Evolutionary conservation across 2,888 invertebrate genomes (phyloP).

Genomic region (Pristionchus arcanus): DNA sequence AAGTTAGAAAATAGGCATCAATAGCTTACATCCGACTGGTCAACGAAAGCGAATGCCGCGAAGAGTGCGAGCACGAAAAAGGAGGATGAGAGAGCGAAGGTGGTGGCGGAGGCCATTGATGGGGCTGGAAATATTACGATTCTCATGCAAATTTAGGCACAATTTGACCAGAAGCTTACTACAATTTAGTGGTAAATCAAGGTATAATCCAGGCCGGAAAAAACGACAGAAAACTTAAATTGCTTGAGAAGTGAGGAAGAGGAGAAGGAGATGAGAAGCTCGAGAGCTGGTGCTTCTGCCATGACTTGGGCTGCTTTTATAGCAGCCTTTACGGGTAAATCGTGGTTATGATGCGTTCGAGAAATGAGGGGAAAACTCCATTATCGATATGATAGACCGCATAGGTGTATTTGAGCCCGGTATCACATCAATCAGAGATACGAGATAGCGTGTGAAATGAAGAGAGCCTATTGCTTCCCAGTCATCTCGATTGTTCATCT

Average conservation of each 20-base stretch:
- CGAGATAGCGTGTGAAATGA: too few relatives aligned
- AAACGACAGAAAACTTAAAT: too few relatives aligned
- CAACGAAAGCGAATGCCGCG: slow-evolving; percentile 24
- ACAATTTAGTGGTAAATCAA: too few relatives aligned
- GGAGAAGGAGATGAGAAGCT: background rate
- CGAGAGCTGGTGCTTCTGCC: background rate
- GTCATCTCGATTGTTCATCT: too few relatives aligned
- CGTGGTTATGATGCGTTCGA: background rate
- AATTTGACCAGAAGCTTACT: too few relatives aligned
- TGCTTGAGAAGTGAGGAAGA: background rate
- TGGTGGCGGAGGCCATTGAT: background rate
- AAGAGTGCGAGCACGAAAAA: background rate
- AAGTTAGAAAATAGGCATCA: too few relatives aligned
- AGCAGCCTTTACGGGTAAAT: background rate
- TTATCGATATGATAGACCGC: slow-evolving; percentile 1
- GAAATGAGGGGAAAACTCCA: background rate
- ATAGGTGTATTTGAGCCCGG: background rate
- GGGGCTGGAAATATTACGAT: too few relatives aligned
- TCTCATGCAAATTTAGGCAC: too few relatives aligned
- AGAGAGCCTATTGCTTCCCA: too few relatives aligned
- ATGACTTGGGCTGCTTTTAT: background rate
- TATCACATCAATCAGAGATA: too few relatives aligned
- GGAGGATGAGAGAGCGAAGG: background rate
- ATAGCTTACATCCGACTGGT: too few relatives aligned
- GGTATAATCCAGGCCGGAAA: too few relatives aligned